Conservation (phyloP, 2,888 invertebrate genomes). For the Heteromyza rotundicornis region DNA sequence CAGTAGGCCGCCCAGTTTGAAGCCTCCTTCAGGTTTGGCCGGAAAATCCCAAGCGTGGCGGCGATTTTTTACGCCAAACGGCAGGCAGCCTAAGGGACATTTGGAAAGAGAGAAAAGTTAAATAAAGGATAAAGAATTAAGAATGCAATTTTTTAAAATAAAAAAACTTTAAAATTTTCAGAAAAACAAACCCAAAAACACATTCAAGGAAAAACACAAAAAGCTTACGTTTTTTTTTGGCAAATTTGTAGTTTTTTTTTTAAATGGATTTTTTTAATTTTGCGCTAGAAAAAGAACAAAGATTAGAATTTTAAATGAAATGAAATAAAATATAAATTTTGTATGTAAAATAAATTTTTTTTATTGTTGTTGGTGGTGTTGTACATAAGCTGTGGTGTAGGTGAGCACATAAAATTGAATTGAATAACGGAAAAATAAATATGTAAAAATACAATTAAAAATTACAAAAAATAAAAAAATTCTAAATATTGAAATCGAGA, state of each 20-base stretch:
- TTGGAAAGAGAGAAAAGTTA: too few relatives aligned
- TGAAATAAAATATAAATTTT: conserved; percentile 16
- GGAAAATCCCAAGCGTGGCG: conserved; percentile 63
- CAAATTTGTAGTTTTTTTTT: too few relatives aligned
- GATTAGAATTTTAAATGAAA: conserved; percentile 16
- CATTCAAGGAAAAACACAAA: too few relatives aligned
- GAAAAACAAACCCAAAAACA: neutral
- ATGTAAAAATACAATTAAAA: too few relatives aligned
- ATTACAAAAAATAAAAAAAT: too few relatives aligned
- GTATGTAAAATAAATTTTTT: neutral
- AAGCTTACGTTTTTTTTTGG: too few relatives aligned
- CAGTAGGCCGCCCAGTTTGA: conserved; percentile 71
- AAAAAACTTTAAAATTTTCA: neutral
- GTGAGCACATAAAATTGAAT: too few relatives aligned
- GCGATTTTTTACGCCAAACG: conserved; percentile 58
- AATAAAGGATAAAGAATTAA: conserved; percentile 6
- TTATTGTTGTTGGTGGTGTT: too few relatives aligned
- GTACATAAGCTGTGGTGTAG: too few relatives aligned
- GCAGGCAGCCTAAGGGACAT: conserved; percentile 53
- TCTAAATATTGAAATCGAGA: too few relatives aligned
- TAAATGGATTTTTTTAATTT: conserved; percentile 4
- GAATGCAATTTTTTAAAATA: neutral
- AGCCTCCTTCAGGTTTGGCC: conserved; percentile 67
- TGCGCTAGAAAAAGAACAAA: conserved; percentile 22
- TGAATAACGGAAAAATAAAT: too few relatives aligned